Conservation (phyloP, 2,113 vertebrate genomes). For the Lagopus leucura region DNA sequence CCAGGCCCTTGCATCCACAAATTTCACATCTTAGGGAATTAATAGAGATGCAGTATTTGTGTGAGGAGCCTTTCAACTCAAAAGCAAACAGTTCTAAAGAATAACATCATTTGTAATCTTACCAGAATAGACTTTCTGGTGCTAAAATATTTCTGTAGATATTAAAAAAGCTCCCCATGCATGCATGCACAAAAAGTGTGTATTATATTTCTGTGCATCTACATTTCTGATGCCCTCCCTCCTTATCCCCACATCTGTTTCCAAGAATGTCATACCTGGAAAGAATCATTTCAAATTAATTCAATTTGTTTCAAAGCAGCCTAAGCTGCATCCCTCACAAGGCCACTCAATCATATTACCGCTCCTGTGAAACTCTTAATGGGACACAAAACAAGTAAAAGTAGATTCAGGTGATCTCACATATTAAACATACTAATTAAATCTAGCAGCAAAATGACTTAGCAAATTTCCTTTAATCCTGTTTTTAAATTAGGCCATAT, state of each 20-base stretch:
- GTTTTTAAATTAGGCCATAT: conserved; percentile 30
- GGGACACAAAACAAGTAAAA: conserved; percentile 53
- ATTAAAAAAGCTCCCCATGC: not conserved
- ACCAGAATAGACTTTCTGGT: not conserved
- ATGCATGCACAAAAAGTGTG: not conserved
- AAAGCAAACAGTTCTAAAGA: not conserved
- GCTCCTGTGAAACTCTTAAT: conserved; percentile 53
- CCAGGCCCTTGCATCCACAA: not conserved
- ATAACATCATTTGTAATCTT: not conserved
- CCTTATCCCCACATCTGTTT: conserved; percentile 52
- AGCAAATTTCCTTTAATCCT: conserved; percentile 48
- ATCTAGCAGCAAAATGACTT: conserved; percentile 51
- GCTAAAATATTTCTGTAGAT: not conserved
- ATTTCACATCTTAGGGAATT: not conserved
- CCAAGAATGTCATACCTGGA: conserved; percentile 68
- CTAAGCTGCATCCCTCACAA: conserved; percentile 52
- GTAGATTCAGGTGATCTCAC: conserved; percentile 55
- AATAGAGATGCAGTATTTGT: not conserved
- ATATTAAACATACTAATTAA: conserved; percentile 55
- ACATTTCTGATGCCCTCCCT: conserved; percentile 4
- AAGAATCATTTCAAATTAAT: conserved; percentile 70
- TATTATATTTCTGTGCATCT: not conserved
- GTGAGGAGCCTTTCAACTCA: not conserved
- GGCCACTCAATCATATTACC: conserved; percentile 67
- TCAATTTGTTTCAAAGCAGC: conserved; percentile 65